Evolutionary conservation across 2,113 vertebrate species (phyloP).

Genomic region (Balaeniceps rex): DNA sequence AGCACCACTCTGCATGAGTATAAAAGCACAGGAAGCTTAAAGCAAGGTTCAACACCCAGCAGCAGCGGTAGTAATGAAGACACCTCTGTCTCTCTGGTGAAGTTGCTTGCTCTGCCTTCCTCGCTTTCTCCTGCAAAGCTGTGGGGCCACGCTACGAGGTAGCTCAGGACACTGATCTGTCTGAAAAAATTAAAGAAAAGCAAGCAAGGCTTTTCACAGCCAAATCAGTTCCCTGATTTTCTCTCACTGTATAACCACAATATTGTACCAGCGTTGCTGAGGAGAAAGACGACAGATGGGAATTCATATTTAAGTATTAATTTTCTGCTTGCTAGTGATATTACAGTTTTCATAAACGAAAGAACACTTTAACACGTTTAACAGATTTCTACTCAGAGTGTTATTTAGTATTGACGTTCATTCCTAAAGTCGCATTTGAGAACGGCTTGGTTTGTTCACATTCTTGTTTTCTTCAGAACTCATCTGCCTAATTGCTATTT

Average conservation of each 20-base stretch:
- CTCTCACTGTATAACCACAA: neutral
- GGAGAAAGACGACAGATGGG: neutral
- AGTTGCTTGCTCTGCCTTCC: neutral
- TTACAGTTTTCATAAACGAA: neutral
- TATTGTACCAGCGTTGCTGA: neutral
- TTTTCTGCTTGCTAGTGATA: neutral
- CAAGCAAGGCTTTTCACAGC: neutral
- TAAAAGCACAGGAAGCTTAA: neutral
- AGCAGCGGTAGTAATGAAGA: neutral
- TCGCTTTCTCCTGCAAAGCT: neutral
- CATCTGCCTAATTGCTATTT: neutral
- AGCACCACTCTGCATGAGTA: neutral
- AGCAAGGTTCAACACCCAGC: neutral
- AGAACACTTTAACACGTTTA: neutral
- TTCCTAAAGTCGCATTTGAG: neutral
- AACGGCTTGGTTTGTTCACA: neutral
- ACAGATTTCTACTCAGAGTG: neutral
- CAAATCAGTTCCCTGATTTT: neutral
- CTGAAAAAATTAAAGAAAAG: neutral
- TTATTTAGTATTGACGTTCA: neutral
- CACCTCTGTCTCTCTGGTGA: neutral
- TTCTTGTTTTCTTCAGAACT: neutral
- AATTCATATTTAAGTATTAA: neutral
- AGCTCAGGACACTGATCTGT: neutral
- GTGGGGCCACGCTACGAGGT: accelerated